Conservation (phyloP, 2,113 vertebrate genomes). For the Hippoglossus stenolepis region DNA sequence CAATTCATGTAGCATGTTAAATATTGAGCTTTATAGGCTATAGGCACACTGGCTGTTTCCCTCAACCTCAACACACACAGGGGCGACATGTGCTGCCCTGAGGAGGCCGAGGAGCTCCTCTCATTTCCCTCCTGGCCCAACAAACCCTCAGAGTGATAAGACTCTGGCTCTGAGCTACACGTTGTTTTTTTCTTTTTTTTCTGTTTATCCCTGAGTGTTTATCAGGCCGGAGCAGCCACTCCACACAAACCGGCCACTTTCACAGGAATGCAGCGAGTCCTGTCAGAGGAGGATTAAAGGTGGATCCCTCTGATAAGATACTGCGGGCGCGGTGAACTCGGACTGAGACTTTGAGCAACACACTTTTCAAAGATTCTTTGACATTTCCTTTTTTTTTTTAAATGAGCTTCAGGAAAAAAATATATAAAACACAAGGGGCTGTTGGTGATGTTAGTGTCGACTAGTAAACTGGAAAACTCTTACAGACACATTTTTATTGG, state of each 20-base stretch:
- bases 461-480: too few relatives aligned
- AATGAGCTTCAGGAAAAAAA: background rate
- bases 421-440: too few relatives aligned
- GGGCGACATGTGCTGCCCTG: background rate
- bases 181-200: background rate
- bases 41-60: too few relatives aligned
- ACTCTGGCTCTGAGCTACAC: background rate
- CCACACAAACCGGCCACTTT: conserved; percentile 7
- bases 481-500: too few relatives aligned
- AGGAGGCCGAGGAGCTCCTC: conserved; percentile 1
- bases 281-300: conserved; percentile 36
- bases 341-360: conserved; percentile 10
- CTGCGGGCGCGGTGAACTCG: background rate
- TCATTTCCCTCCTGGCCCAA: conserved; percentile 1
- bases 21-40: too few relatives aligned
- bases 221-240: conserved; percentile 8
- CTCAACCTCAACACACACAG: background rate
- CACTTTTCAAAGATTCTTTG: conserved; percentile 14
- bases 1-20: too few relatives aligned
- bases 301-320: conserved; percentile 34
- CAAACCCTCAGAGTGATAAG: conserved; percentile 3
- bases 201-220: conserved; percentile 13
- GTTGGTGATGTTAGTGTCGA: too few relatives aligned
- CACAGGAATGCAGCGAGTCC: conserved; percentile 33
- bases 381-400: background rate